These are phyloP conservation scores for Sphyrna mokarran DNA, from an alignment of 2,113 vertebrate genomes.

Conservation along the genomic window DNA sequence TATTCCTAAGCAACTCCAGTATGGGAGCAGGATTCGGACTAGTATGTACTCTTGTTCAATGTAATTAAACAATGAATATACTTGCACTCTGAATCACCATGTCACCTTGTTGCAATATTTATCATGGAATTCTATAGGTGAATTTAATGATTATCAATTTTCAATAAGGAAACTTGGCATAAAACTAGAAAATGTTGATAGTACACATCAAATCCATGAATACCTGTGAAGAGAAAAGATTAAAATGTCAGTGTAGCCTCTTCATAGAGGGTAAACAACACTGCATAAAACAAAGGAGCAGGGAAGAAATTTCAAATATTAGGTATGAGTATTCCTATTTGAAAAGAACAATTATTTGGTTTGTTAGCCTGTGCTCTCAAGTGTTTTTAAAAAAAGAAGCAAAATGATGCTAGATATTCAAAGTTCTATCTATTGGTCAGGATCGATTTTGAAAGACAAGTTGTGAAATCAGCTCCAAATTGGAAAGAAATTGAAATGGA, in stretches of 20 bases:
- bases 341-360: background rate
- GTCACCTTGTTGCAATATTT: background rate
- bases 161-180: background rate
- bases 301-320: background rate
- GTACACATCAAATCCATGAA: background rate
- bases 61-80: background rate
- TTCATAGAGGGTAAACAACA: background rate
- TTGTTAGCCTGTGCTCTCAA: background rate
- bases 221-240: background rate
- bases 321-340: background rate
- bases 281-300: background rate
- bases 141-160: background rate
- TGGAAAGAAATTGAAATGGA: background rate
- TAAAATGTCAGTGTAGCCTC: background rate
- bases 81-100: background rate
- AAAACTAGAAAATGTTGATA: background rate
- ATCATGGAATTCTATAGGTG: background rate
- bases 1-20: background rate
- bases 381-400: background rate
- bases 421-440: background rate
- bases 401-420: background rate
- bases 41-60: background rate
- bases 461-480: background rate
- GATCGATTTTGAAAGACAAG: background rate
- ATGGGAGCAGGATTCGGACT: background rate